phyloP scores from a whole-genome alignment of 2,113 vertebrate species.

The Reinhardtius hippoglossoides region DNA sequence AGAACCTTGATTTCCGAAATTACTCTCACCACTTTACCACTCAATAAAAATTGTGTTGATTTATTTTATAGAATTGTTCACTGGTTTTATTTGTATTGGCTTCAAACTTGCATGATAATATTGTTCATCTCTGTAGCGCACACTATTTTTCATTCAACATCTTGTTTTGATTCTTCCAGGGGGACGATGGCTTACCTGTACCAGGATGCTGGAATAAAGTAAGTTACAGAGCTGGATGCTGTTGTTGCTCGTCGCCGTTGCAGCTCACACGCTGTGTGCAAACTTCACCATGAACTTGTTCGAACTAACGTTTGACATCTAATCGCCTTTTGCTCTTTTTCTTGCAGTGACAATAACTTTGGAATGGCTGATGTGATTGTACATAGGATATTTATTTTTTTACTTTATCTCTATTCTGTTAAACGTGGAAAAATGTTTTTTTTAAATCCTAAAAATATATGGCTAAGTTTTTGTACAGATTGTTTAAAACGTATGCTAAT shows the following conservation, averaged over 20 bases:
- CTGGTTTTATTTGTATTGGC: not conserved
- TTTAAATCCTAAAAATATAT: constrained; percentile 60
- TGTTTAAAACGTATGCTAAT: constrained; percentile 77
- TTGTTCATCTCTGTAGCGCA: not conserved
- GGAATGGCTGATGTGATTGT: constrained; percentile 84
- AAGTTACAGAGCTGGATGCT: constrained; percentile 48
- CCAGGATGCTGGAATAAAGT: constrained; percentile 88
- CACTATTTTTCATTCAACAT: not conserved
- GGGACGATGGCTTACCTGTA: constrained; percentile 85
- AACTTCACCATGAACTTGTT: constrained; percentile 21
- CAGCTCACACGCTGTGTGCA: not conserved
- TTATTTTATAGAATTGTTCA: not conserved
- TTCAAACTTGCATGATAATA: not conserved
- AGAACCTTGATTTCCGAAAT: not conserved
- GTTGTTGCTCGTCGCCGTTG: not conserved
- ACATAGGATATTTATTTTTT: constrained; percentile 89
- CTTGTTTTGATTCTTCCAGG: constrained; percentile 57
- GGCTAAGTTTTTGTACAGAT: constrained; percentile 78
- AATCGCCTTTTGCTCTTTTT: constrained; percentile 69
- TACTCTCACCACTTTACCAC: not conserved
- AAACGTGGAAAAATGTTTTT: constrained; percentile 38
- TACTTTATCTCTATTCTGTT: constrained; percentile 75
- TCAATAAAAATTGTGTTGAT: too few species aligned
- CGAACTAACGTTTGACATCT: constrained; percentile 72
- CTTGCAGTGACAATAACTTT: constrained; percentile 86